A percentile compares a stretch with the other conserved stretches of the same genome.
Evolutionary conservation across 2,888 invertebrate genomes (phyloP).

Genomic region (Agrotis exclamationis): DNA sequence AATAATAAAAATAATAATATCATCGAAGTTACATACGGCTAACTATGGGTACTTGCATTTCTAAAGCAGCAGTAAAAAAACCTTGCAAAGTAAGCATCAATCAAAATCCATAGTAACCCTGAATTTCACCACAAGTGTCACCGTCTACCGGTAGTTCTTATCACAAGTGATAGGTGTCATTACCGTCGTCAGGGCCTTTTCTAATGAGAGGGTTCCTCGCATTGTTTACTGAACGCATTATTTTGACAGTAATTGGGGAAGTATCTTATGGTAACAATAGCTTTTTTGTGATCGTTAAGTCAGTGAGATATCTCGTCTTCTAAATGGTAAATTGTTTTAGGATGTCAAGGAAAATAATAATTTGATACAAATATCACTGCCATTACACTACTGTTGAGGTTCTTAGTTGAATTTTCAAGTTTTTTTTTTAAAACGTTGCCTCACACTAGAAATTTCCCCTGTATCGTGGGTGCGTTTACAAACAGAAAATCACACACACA

Average conservation of each 20-base stretch:
- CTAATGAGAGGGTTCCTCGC: constrained; percentile 43
- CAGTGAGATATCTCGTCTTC: background rate
- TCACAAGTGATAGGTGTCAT: constrained; percentile 31
- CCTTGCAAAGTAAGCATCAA: background rate
- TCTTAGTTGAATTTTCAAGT: too few relatives aligned
- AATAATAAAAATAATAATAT: too few relatives aligned
- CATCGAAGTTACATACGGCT: background rate
- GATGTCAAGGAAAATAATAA: background rate
- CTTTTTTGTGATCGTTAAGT: constrained; percentile 4
- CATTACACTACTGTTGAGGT: too few relatives aligned
- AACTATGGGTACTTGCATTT: too few relatives aligned
- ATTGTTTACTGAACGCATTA: constrained; percentile 38
- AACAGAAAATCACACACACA: too few relatives aligned
- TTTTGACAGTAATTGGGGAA: constrained; percentile 41
- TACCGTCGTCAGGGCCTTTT: constrained; percentile 35
- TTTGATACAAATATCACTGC: background rate
- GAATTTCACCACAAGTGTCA: constrained; percentile 7
- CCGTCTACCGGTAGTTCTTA: constrained; percentile 28
- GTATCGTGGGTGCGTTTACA: too few relatives aligned
- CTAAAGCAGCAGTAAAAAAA: too few relatives aligned
- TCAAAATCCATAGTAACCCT: constrained; percentile 11
- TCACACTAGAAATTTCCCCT: too few relatives aligned
- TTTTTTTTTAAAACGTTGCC: too few relatives aligned
- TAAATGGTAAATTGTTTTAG: background rate
- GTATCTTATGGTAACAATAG: constrained; percentile 34